Conservation (phyloP, 1,140 invertebrate genomes). For the Mesaphorura yosii region DNA sequence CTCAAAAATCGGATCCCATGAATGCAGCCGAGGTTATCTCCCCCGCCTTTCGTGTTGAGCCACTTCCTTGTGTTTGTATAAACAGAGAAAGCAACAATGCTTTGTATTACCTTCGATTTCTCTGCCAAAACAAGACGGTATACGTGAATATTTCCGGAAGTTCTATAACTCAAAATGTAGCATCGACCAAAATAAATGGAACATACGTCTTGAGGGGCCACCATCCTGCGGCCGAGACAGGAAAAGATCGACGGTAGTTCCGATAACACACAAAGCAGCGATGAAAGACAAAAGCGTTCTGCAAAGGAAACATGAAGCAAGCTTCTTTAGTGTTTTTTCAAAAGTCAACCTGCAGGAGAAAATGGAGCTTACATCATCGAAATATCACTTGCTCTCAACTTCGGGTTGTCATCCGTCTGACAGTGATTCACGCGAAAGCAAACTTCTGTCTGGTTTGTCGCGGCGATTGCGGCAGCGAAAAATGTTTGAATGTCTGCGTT, state of each 20-base stretch:
- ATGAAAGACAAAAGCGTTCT: background rate
- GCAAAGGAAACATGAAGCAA: background rate
- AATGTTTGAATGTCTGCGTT: background rate
- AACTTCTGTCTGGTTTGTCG: no score
- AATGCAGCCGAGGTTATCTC: conserved; percentile 37
- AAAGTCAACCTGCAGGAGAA: no score
- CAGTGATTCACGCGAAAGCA: no score
- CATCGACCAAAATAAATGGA: background rate
- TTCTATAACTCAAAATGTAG: background rate
- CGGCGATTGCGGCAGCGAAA: no score
- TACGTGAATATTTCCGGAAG: background rate
- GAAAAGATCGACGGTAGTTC: background rate
- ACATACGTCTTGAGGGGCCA: background rate
- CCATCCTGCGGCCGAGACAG: background rate
- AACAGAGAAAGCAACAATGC: conserved; percentile 37
- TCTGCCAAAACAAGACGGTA: background rate
- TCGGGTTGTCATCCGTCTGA: background rate
- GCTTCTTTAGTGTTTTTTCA: background rate
- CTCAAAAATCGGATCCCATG: conserved; percentile 44
- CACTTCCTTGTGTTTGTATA: conserved; percentile 40
- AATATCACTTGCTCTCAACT: conserved; percentile 1
- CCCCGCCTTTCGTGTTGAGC: conserved; percentile 32
- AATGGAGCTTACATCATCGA: conserved; percentile 22
- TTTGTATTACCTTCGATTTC: conserved; percentile 1
- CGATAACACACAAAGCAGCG: background rate